phyloP scores from a whole-genome alignment of 2,888 invertebrate species.

The Cerceris ruficornis region DNA sequence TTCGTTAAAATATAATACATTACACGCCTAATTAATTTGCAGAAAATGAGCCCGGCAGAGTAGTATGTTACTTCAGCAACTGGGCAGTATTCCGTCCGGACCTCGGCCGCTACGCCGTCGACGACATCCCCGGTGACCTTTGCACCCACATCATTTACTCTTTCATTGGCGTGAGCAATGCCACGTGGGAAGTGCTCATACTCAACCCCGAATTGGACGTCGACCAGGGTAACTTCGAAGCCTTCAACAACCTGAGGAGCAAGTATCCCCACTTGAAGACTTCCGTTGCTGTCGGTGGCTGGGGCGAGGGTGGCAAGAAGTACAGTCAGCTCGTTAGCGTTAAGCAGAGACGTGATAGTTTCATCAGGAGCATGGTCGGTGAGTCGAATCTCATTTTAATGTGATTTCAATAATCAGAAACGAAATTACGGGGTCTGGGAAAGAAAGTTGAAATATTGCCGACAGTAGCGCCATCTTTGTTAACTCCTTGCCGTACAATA shows the following conservation, averaged over 20 bases:
- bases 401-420: not conserved
- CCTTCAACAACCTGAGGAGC: slow-evolving; percentile 89
- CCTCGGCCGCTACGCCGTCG: slow-evolving; percentile 90
- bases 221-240: slow-evolving; percentile 88
- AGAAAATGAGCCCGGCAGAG: slow-evolving; percentile 75
- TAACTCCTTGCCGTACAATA: no score
- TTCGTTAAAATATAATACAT: not conserved
- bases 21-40: not conserved
- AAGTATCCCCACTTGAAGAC: slow-evolving; percentile 89
- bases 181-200: slow-evolving; percentile 89
- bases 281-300: slow-evolving; percentile 93
- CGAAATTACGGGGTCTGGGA: no score
- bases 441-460: no score
- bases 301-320: slow-evolving; percentile 95
- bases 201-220: slow-evolving; percentile 92
- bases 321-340: slow-evolving; percentile 92
- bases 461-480: no score
- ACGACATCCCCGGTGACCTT: slow-evolving; percentile 91
- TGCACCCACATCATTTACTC: slow-evolving; percentile 95
- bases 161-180: slow-evolving; percentile 92
- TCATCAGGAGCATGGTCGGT: slow-evolving; percentile 90
- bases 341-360: slow-evolving; percentile 86
- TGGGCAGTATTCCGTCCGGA: slow-evolving; percentile 94
- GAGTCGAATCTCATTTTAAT: slow-evolving; percentile 67
- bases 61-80: slow-evolving; percentile 88